Conservation (phyloP, 2,888 invertebrate genomes). For the Trachelus stipa region DNA sequence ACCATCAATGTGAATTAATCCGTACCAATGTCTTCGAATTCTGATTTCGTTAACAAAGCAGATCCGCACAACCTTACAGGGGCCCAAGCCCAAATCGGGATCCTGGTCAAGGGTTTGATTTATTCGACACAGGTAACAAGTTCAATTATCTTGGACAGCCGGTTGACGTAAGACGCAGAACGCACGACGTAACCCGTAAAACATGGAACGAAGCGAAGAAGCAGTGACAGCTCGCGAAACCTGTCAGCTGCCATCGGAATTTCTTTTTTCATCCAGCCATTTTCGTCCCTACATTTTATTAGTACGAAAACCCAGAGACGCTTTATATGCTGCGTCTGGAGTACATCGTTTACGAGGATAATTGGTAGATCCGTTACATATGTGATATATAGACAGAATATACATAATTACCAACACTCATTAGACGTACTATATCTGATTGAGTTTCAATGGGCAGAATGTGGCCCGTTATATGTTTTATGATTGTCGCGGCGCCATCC, state of each 20-base stretch:
- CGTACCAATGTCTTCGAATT: neutral
- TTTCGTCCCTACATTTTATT: slow-evolving; percentile 16
- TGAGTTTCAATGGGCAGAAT: neutral
- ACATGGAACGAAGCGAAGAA: slow-evolving; percentile 18
- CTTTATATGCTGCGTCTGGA: slow-evolving; percentile 24
- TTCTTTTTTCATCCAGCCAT: slow-evolving; percentile 3
- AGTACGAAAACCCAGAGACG: slow-evolving; percentile 20
- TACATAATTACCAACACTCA: neutral
- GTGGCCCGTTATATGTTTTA: slow-evolving; percentile 27
- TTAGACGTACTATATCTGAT: neutral
- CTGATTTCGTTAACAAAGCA: neutral
- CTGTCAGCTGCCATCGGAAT: slow-evolving; percentile 7
- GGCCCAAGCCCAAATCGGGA: neutral
- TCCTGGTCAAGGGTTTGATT: slow-evolving; percentile 33
- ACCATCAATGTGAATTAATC: neutral
- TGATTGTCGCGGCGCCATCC: slow-evolving; percentile 25
- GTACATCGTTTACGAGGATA: slow-evolving; percentile 34
- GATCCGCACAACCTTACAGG: neutral
- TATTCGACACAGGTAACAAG: slow-evolving; percentile 46
- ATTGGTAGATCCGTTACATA: slow-evolving; percentile 30
- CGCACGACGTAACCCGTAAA: slow-evolving; percentile 37
- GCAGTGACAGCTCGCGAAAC: slow-evolving; percentile 12
- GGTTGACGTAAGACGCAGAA: slow-evolving; percentile 30
- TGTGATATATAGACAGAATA: neutral
- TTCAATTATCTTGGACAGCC: slow-evolving; percentile 47